These are phyloP conservation scores for Quiscalus mexicanus DNA, from an alignment of 2,113 vertebrate genomes.

Conservation along the genomic window DNA sequence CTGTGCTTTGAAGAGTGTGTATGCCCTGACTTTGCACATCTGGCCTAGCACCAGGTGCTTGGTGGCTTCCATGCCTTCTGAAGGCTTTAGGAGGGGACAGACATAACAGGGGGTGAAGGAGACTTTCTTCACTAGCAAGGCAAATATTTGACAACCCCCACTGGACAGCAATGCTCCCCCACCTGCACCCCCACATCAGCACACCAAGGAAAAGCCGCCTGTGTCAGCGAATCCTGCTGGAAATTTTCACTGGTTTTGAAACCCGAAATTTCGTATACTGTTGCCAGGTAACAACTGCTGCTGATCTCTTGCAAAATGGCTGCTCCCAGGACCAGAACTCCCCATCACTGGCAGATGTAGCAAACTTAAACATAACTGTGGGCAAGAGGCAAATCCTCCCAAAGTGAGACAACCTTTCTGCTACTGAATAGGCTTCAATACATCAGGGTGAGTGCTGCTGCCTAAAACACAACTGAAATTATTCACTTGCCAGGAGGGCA, in stretches of 20 bases:
- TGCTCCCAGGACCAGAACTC: conserved; percentile 1
- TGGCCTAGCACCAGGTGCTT: neutral
- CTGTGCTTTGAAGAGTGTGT: neutral
- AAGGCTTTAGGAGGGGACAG: neutral
- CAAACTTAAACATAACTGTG: neutral
- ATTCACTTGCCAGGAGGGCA: neutral
- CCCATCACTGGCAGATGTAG: fast-evolving
- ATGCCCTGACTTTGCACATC: neutral
- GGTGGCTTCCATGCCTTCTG: neutral
- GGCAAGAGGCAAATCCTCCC: neutral
- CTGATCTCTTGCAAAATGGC: conserved; percentile 39
- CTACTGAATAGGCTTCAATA: neutral
- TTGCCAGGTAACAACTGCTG: conserved; percentile 63
- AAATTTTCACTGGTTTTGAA: conserved; percentile 11
- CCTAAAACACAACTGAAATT: neutral
- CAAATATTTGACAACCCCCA: fast-evolving
- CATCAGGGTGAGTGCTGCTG: neutral
- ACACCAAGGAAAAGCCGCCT: neutral
- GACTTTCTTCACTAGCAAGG: neutral
- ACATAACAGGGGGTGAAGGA: neutral
- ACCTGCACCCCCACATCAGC: neutral
- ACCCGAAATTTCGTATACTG: neutral
- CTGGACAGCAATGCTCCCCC: neutral
- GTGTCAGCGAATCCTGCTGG: neutral
- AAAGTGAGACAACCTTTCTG: neutral